Evolutionary conservation across 2,888 invertebrate genomes (phyloP), one percentile per base, ranked within the genome.

Genomic region (Malthinus seriepunctatus): DNA sequence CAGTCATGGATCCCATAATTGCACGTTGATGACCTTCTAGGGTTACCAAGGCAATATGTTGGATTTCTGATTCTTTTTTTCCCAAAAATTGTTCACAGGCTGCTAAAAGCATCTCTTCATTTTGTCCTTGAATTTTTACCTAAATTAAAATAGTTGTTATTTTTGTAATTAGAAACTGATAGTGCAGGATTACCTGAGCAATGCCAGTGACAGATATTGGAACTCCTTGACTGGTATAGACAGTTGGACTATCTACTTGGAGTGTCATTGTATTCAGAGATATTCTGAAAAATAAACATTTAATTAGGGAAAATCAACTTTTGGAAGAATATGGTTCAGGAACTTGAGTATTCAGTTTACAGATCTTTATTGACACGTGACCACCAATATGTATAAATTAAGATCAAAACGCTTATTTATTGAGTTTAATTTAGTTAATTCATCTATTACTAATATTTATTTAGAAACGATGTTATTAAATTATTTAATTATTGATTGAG

Each of bases 191-290:
- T 79, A 95, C 96, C 88, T 97, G 97, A 51, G 97, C 97, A 70
- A 97, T 96, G 64, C 97, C 97, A 32, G 96, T 97, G 33, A 97
- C 97, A 15, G 96, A 95, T 76, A 97, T 95, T 12, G 97, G 95
- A 23, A 97, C 97, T 53, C 97, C 97, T 80, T 96, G 95, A 73
- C 93, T 92, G 39, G 97, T 97, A 79, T 97, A 97, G 5, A 97
- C 97, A 51, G 93, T 94, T 7, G 95, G 94, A 70, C 95, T 95
- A 78, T 96, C 95, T 53, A 97, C 96, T 79, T 94, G 93, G 51
- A 97, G 85, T 1, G 97, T 97, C 95, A 97, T 97, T 1, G 97
- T 97, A 79, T 97, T 97, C 69, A 97, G 83, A 5, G 95, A 95
- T 76, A 97, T 95, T 78, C 96, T 92, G 73, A 54, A 81, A 77